phyloP scores from a whole-genome alignment of 2,797 vertebrate genomes.

The Phalanger gymnotis region DNA sequence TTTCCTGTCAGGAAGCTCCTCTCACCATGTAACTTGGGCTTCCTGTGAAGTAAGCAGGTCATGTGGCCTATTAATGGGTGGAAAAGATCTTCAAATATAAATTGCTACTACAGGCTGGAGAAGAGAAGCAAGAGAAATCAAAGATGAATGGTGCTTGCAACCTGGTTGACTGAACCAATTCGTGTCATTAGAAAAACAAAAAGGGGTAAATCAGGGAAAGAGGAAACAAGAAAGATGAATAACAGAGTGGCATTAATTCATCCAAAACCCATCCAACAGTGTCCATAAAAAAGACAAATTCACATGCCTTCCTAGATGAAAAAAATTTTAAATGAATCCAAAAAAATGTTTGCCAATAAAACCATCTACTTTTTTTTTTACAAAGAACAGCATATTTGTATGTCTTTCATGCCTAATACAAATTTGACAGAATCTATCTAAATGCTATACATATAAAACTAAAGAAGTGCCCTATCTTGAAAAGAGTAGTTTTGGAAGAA shows the following conservation, averaged over 20 bases:
- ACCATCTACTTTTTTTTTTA: background rate
- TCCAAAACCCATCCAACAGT: background rate
- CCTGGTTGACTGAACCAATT: background rate
- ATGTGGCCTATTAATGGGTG: no score
- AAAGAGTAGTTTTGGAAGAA: background rate
- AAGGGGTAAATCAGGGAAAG: background rate
- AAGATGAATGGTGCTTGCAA: background rate
- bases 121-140: background rate
- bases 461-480: background rate
- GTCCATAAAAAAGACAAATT: background rate
- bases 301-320: background rate
- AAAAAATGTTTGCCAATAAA: background rate
- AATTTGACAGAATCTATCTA: conserved; percentile 4
- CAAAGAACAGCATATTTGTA: background rate
- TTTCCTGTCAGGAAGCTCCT: no score
- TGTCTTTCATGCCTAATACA: background rate
- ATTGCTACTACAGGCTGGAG: no score
- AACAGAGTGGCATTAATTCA: background rate
- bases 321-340: background rate
- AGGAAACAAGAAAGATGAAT: background rate
- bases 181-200: background rate
- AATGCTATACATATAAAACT: background rate
- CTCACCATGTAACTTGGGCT: no score
- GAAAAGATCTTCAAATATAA: no score
- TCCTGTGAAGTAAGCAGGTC: no score